Evolutionary conservation across 2,888 invertebrate species (phyloP), one percentile per base, ranked within the genome.

Genomic region (Salticus scenicus): DNA sequence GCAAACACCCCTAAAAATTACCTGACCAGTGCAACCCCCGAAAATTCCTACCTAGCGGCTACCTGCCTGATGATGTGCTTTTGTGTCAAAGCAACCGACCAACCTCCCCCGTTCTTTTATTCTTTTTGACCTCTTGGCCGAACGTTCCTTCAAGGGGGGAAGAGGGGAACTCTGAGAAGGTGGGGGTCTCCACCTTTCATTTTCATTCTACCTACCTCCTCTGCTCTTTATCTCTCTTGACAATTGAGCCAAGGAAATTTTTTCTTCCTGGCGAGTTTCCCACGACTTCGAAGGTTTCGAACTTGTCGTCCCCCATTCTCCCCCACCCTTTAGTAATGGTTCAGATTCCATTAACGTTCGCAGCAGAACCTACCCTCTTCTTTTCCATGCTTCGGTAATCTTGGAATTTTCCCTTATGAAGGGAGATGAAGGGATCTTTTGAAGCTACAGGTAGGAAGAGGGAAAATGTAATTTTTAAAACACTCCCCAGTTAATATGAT

Each of bases 311-410:
- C 69, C 42, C 33, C 47, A 69, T 37, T 28, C 31, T 24, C 17
- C 41, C 7, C 47, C 37, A 33, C 69, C 63, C 37, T 57, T 41
- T 17, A 28, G 73, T 73, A 73, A 78, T 73, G 51, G 71, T 67
- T 72, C 51, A 33, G 77, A 84, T 84, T 67, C 83, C 83, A 84
- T 84, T 84, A 84, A 67, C 77, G 78, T 79, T 42, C 71, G 69
- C 41, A 17, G 7, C 12, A 2, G 27, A 28, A 30, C 63, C 73
- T 63, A 24, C 70, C 70, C 24, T 20, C 33, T 24, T 69, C 69
- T 69, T 71, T 69, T 73, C 72, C 77, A 77, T 72, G 72, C 83
- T 41, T 73, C 77, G 33, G 70, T 74, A 70, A 82, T 57, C 70
- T 41, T 72, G 28, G 63, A 37, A 41, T n/a, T 4, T n/a, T 17